Evolutionary conservation across 2,797 vertebrate species (phyloP).

Genomic region (Malacoctenus gilli): DNA sequence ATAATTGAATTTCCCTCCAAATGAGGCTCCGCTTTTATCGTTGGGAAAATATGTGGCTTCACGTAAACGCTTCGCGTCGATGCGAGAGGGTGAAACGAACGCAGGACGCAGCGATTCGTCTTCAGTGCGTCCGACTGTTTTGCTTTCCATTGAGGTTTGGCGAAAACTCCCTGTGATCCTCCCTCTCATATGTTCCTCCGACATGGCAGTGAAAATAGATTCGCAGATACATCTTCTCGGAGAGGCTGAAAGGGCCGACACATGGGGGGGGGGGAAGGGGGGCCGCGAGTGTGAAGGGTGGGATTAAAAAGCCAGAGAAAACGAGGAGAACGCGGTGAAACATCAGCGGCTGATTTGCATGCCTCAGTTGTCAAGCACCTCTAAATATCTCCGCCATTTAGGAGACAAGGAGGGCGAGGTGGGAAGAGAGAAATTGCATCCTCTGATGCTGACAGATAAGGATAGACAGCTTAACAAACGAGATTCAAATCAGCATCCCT

Average conservation of each 20-base stretch:
- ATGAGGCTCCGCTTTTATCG: background rate
- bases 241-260: constrained; percentile 40
- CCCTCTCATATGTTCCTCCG: constrained; percentile 28
- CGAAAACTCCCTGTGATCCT: constrained; percentile 19
- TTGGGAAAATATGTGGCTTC: background rate
- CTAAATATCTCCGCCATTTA: constrained; percentile 75
- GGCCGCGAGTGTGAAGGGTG: background rate
- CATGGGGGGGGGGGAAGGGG: constrained; percentile 16
- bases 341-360: constrained; percentile 72
- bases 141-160: constrained; percentile 6
- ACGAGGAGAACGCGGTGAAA: constrained; percentile 36
- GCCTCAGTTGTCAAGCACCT: constrained; percentile 71
- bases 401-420: constrained; percentile 58
- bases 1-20: no score
- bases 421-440: constrained; percentile 70
- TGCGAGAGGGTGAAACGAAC: background rate
- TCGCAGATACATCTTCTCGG: constrained; percentile 24
- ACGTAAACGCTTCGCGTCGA: background rate
- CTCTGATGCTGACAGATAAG: constrained; percentile 77
- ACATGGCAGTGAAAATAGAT: constrained; percentile 41
- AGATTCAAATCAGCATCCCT: constrained; percentile 78
- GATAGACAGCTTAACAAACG: constrained; percentile 79
- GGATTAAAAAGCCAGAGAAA: constrained; percentile 23
- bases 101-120: background rate
- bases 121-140: background rate